These are phyloP conservation scores for Ascidia mentula DNA, from an alignment of 23 tunicate species.

Conservation along the genomic window DNA sequence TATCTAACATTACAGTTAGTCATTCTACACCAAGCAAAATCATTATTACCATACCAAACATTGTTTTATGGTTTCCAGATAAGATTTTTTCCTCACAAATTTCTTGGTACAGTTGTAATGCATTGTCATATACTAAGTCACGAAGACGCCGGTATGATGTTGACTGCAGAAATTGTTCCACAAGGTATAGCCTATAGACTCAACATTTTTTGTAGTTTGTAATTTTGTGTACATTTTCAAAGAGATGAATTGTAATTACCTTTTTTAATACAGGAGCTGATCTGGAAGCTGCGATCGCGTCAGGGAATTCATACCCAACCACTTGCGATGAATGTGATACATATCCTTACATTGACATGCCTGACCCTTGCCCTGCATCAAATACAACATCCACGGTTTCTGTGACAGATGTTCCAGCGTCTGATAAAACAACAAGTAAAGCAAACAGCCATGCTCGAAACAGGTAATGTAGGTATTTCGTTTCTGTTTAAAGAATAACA, in stretches of 20 bases:
- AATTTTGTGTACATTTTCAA: too few species aligned
- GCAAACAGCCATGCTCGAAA: too few species aligned
- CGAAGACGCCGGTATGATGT: constrained; percentile 51
- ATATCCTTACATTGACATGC: not conserved
- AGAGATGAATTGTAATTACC: too few species aligned
- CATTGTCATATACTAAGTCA: constrained; percentile 50
- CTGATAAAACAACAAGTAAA: too few species aligned
- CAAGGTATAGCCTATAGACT: too few species aligned
- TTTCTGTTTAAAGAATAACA: too few species aligned
- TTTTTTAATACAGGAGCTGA: not conserved
- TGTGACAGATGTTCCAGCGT: too few species aligned
- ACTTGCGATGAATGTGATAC: not conserved
- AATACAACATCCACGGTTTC: too few species aligned
- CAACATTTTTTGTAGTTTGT: too few species aligned
- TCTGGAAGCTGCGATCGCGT: not conserved
- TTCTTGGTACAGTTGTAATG: constrained; percentile 36
- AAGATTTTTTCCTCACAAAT: constrained; percentile 19
- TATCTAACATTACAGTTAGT: constrained; percentile 69
- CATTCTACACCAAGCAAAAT: not conserved
- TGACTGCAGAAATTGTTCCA: constrained; percentile 31
- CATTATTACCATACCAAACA: not conserved
- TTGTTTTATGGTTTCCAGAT: constrained; percentile 20
- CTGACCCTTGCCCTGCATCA: not conserved
- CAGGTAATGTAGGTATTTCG: too few species aligned
- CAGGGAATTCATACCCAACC: not conserved